Evolutionary conservation across 2,888 invertebrate species (phyloP), one percentile per base, ranked within the genome.

Genomic region (Gerris lacustris): DNA sequence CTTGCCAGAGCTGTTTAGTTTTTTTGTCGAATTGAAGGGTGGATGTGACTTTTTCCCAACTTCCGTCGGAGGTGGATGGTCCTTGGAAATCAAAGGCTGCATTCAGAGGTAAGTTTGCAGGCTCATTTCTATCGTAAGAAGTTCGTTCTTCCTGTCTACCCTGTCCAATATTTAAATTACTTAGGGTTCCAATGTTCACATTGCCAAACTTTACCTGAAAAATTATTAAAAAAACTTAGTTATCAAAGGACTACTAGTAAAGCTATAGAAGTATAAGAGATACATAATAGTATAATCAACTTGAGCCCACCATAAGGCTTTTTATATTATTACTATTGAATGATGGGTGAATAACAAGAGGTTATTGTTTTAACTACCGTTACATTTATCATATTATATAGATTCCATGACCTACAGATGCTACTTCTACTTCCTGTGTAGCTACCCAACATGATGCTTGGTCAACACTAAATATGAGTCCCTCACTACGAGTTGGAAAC

Each of bases 31-130:
- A 92, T 77, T 92, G 92, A 69, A 93, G 87, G 76, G 88, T 86
- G 0, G 90, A 86, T 74, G 86, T 86, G 75, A 91, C 90, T 73
- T 90, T 89, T 76, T 92, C 91, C 92, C 92, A 92, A 0, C 91
- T 91, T 77, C 91, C 73, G 68, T 74, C 75, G 43, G 72, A 73
- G 88, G 89, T 76, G 86, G 85, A 0, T 86, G 84, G 72, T 86
- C 88, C 74, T 63, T 84, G 84, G 73, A 92, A 92, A 68, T 92
- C 91, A 68, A 91, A 85, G 77, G 87, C 87, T 44, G 89, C 90
- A 63, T 87, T 87, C 17, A 92, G 80, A 70, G 89, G 88, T 83
- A 92, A 85, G 78, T 92, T 91, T 6, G 73, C 67, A 9, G 55
- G 55, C 9, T 55, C 55, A 55, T 55, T 55, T 55, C 55, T 72